Evolutionary conservation across 2,113 vertebrate genomes (phyloP).

Genomic region (Hiodon alosoides): DNA sequence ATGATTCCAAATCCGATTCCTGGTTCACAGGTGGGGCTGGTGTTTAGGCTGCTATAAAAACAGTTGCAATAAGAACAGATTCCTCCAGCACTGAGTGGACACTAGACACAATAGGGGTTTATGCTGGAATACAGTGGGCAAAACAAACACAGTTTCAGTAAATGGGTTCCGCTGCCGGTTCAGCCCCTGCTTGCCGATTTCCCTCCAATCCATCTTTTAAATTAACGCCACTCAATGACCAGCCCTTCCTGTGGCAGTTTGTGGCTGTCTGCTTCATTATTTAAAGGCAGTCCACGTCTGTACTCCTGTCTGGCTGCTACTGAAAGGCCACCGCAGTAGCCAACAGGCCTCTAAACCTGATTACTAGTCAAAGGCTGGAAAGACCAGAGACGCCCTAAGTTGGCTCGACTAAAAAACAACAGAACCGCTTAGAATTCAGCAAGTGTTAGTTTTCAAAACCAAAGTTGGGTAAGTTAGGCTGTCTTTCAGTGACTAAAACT

Average conservation of each 20-base stretch:
- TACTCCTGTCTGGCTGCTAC: slow-evolving; percentile 2
- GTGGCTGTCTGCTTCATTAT: slow-evolving; percentile 37
- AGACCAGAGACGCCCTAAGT: neutral
- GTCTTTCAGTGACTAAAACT: neutral
- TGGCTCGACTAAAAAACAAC: too few relatives aligned
- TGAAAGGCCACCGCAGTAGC: slow-evolving; percentile 5
- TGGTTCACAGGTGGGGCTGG: neutral
- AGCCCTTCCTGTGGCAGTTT: slow-evolving; percentile 41
- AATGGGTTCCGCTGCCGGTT: slow-evolving; percentile 45
- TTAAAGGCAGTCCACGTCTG: slow-evolving; percentile 25
- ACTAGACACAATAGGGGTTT: slow-evolving; percentile 57
- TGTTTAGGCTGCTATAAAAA: neutral
- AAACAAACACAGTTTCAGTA: slow-evolving; percentile 18
- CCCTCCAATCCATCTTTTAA: slow-evolving; percentile 37
- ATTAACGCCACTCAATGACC: slow-evolving; percentile 38
- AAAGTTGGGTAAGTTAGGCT: too few relatives aligned
- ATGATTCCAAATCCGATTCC: too few relatives aligned
- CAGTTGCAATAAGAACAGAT: slow-evolving; percentile 53
- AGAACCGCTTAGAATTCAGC: too few relatives aligned
- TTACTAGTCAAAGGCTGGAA: neutral
- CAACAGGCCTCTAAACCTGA: slow-evolving; percentile 6
- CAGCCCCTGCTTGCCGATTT: slow-evolving; percentile 14
- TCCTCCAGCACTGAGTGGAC: slow-evolving; percentile 51
- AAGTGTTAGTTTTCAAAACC: too few relatives aligned
- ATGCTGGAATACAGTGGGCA: too few relatives aligned